A percentile compares a stretch with the other conserved stretches of the same genome.
Evolutionary conservation across 2,888 invertebrate genomes (phyloP).

Genomic region (Acrobasis suavella): DNA sequence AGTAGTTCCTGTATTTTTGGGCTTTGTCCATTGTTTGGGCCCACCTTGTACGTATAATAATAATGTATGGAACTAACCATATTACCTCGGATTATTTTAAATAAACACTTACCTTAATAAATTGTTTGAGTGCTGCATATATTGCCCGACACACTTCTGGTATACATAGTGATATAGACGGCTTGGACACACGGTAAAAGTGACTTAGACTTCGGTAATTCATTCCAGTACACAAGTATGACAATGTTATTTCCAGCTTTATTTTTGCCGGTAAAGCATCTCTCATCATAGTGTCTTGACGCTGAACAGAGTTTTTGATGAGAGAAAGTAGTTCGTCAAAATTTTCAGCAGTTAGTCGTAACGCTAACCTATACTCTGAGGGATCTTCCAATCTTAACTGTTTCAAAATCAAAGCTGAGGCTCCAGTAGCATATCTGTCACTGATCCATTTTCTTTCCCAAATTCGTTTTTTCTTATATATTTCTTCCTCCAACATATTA

Average conservation of each 20-base stretch:
- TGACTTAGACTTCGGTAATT: slow-evolving; percentile 6
- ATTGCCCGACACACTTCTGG: slow-evolving; percentile 8
- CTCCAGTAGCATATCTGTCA: slow-evolving; percentile 36
- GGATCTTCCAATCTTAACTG: slow-evolving; percentile 36
- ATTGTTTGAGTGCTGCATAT: slow-evolving; percentile 4
- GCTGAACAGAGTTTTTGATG: slow-evolving; percentile 25
- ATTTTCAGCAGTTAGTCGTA: slow-evolving; percentile 29
- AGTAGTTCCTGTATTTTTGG: no score
- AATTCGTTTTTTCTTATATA: slow-evolving; percentile 31
- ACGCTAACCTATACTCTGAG: slow-evolving; percentile 31
- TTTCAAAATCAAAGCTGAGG: slow-evolving; percentile 34
- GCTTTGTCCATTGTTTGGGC: no score
- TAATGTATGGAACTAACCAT: not conserved
- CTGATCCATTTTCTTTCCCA: slow-evolving; percentile 39
- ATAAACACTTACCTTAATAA: slow-evolving; percentile 24
- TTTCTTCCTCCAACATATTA: not conserved
- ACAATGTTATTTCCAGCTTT: slow-evolving; percentile 29
- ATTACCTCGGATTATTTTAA: slow-evolving; percentile 31
- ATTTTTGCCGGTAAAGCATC: slow-evolving; percentile 32
- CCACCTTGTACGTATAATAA: no score
- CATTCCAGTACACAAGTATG: slow-evolving; percentile 26
- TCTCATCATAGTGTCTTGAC: slow-evolving; percentile 33
- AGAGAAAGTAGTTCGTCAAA: slow-evolving; percentile 26
- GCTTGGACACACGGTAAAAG: slow-evolving; percentile 10
- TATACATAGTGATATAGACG: slow-evolving; percentile 8